A percentile compares a stretch with the other conserved stretches of the same genome.
Evolutionary conservation across 2,888 invertebrate genomes (phyloP).

Genomic region (Hedychridium roseum): DNA sequence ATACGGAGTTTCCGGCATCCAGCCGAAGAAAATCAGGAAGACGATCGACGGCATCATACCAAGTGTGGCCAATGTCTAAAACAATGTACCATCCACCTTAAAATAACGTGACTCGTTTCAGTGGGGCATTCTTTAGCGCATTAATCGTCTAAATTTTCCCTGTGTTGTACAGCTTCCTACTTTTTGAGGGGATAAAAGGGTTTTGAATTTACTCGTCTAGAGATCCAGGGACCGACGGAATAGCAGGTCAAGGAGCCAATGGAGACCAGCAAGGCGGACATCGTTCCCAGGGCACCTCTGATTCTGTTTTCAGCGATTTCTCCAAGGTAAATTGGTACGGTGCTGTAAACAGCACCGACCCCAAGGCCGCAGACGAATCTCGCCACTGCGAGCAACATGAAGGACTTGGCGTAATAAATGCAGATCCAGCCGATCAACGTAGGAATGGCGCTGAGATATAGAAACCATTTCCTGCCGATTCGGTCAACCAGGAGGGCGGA

Average conservation of each 20-base stretch:
- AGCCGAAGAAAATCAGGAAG: slow-evolving; percentile 14
- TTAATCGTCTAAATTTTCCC: too few relatives aligned
- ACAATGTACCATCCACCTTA: too few relatives aligned
- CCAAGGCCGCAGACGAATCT: slow-evolving; percentile 28
- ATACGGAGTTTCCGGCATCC: slow-evolving; percentile 35
- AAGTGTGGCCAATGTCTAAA: slow-evolving; percentile 12
- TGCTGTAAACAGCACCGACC: slow-evolving; percentile 16
- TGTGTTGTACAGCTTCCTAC: too few relatives aligned
- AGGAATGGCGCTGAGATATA: slow-evolving; percentile 15
- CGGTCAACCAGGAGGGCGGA: slow-evolving; percentile 21
- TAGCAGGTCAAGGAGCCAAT: slow-evolving; percentile 18
- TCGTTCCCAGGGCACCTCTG: slow-evolving; percentile 25
- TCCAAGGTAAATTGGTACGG: slow-evolving; percentile 28
- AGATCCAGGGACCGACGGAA: slow-evolving; percentile 12
- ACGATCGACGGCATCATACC: slow-evolving; percentile 3
- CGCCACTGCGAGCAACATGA: slow-evolving; percentile 19
- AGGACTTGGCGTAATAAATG: slow-evolving; percentile 16
- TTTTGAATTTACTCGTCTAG: slow-evolving; percentile 16
- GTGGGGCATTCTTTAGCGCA: too few relatives aligned
- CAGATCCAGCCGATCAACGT: slow-evolving; percentile 23
- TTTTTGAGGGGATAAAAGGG: too few relatives aligned
- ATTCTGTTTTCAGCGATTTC: slow-evolving; percentile 32
- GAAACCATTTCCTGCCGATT: slow-evolving; percentile 35
- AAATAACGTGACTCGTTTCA: too few relatives aligned
- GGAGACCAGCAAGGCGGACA: slow-evolving; percentile 6